Conservation (phyloP, 2,113 vertebrate genomes). For the Bos indicus region DNA sequence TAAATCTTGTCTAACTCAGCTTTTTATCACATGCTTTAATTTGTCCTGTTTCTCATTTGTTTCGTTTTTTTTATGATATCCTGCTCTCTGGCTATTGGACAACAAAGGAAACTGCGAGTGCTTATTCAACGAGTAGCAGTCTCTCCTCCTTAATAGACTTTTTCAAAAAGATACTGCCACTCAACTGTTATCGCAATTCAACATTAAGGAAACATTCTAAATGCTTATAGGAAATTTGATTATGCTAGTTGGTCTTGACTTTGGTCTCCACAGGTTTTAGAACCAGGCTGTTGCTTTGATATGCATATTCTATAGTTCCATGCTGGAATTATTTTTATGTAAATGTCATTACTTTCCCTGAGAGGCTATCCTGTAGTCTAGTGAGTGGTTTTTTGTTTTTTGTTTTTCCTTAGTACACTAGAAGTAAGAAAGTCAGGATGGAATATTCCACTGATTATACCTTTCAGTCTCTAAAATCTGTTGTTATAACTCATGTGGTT, state of each 20-base stretch:
- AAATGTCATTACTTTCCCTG: background rate
- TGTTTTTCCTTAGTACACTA: too few species aligned
- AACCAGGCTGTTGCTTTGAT: background rate
- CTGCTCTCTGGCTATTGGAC: background rate
- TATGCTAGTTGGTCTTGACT: constrained; percentile 10
- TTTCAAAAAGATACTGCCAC: background rate
- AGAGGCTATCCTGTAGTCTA: background rate
- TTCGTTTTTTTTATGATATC: background rate
- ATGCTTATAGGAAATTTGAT: background rate
- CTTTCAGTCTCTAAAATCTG: background rate
- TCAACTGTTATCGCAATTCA: background rate
- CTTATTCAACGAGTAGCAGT: background rate
- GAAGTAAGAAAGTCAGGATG: background rate
- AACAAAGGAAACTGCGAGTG: background rate
- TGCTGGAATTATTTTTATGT: background rate
- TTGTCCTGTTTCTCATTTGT: background rate
- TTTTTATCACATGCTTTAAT: background rate
- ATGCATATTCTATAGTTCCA: background rate
- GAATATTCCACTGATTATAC: background rate
- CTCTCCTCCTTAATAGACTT: background rate
- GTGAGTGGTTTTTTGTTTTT: background rate
- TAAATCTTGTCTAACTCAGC: background rate
- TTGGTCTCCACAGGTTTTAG: background rate
- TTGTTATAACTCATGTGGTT: background rate
- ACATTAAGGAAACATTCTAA: background rate